Percentiles rank a stretch among this genome's conserved stretches.
Evolutionary conservation across 2,113 vertebrate genomes (phyloP).

Genomic region (Cynopterus brachyotis): DNA sequence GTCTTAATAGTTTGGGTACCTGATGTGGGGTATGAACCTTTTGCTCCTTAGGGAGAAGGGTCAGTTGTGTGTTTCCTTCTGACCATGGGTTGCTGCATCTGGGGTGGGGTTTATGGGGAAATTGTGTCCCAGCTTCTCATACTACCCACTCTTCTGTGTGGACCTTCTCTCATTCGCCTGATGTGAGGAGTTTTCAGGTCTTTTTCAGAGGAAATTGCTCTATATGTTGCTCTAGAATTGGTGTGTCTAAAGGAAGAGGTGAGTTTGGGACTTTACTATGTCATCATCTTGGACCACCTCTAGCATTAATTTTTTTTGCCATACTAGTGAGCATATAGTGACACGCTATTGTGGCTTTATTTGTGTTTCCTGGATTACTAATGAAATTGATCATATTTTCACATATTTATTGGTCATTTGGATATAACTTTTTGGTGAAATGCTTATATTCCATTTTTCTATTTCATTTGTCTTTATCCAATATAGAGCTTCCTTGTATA

Average conservation of each 20-base stretch:
- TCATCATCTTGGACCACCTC: not conserved
- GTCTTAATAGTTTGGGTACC: not conserved
- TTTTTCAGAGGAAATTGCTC: not conserved
- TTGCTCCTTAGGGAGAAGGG: not conserved
- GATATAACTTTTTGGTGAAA: not conserved
- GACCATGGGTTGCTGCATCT: not conserved
- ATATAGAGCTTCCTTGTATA: not conserved
- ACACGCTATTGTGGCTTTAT: not conserved
- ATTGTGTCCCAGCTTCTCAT: too few species aligned
- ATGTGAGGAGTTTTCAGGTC: not conserved
- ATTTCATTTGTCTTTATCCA: not conserved
- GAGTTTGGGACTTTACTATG: not conserved
- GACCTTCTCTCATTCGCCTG: not conserved
- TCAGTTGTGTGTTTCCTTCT: not conserved
- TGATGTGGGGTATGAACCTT: not conserved
- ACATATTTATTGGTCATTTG: not conserved
- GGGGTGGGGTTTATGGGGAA: not conserved
- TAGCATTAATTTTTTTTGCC: not conserved
- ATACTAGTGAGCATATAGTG: not conserved
- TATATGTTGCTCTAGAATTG: not conserved
- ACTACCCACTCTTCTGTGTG: not conserved
- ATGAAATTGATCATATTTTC: not conserved
- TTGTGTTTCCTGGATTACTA: not conserved
- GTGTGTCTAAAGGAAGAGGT: not conserved
- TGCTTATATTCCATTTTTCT: conserved; percentile 16